Conservation (phyloP, 2,113 vertebrate genomes). For the Dryoscopus gambensis region DNA sequence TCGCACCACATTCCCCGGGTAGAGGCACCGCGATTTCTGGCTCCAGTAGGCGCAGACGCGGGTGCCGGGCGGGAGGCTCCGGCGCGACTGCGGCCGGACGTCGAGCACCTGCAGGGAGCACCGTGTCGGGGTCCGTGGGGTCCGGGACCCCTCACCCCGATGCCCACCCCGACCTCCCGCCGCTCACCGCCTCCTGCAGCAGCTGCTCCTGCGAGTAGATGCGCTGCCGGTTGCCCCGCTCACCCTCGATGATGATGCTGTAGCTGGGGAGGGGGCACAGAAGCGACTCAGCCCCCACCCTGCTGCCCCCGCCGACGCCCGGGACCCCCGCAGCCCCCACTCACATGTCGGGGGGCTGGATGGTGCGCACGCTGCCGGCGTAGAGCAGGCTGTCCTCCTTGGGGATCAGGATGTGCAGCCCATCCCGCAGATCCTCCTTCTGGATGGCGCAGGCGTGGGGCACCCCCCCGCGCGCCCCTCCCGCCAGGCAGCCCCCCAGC, state of each 20-base stretch:
- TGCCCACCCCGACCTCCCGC: not conserved
- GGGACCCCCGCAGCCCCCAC: not conserved
- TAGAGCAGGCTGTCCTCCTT: constrained; percentile 95
- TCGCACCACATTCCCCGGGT: constrained; percentile 87
- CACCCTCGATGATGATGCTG: constrained; percentile 89
- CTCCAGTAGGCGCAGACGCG: constrained; percentile 96
- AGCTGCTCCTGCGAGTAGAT: constrained; percentile 95
- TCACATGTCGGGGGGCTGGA: constrained; percentile 91
- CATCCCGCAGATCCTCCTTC: constrained; percentile 87
- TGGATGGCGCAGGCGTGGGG: constrained; percentile 81
- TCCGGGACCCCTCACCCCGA: accelerated
- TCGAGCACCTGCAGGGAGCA: constrained; percentile 81
- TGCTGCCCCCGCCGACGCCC: too few relatives aligned
- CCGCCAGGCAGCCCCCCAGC: not conserved
- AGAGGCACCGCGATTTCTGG: constrained; percentile 91
- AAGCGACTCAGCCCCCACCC: not conserved
- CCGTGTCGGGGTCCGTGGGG: not conserved
- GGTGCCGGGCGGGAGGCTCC: constrained; percentile 79
- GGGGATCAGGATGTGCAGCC: constrained; percentile 88
- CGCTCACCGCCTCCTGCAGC: constrained; percentile 91
- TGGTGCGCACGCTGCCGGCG: constrained; percentile 84
- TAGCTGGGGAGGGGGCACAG: constrained; percentile 72
- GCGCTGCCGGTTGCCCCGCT: constrained; percentile 89
- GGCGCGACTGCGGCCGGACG: constrained; percentile 81
- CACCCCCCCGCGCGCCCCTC: not conserved